phyloP scores from a whole-genome alignment of 2,797 vertebrate genomes.

The Podarcis lilfordi region DNA sequence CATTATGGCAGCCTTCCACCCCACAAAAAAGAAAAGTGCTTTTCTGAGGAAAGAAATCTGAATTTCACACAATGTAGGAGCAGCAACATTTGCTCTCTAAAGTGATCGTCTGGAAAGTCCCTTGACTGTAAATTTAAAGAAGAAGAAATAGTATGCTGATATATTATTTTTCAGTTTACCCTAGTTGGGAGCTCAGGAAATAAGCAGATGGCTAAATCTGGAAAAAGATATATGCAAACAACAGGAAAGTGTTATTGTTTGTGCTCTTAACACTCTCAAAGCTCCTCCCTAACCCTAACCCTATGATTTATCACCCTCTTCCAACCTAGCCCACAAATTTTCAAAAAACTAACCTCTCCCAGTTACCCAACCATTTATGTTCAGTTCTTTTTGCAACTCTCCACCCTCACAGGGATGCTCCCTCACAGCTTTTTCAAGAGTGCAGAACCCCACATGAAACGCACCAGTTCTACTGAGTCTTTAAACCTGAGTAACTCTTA shows the following conservation, averaged over 20 bases:
- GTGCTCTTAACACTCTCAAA: not conserved
- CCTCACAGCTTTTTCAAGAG: not conserved
- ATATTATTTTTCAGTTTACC: not conserved
- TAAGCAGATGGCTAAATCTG: not conserved
- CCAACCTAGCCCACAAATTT: not conserved
- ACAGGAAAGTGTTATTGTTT: not conserved
- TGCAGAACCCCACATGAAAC: not conserved
- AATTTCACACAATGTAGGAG: too few relatives aligned
- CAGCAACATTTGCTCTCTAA: not conserved
- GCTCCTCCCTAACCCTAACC: not conserved
- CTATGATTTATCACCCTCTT: not conserved
- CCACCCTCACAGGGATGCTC: not conserved
- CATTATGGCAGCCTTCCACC: not conserved
- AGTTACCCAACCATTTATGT: not conserved
- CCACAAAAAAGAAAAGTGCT: not conserved
- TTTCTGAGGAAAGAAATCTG: not conserved
- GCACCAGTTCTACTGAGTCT: too few relatives aligned
- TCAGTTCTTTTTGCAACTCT: not conserved
- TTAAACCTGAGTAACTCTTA: not conserved
- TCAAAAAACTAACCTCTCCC: not conserved
- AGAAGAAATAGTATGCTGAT: not conserved
- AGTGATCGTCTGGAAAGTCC: not conserved
- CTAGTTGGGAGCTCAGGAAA: not conserved
- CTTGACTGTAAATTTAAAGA: not conserved
- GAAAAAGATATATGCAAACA: not conserved